Evolutionary conservation across 2,113 vertebrate species (phyloP).

Genomic region (Asarcornis scutulata): DNA sequence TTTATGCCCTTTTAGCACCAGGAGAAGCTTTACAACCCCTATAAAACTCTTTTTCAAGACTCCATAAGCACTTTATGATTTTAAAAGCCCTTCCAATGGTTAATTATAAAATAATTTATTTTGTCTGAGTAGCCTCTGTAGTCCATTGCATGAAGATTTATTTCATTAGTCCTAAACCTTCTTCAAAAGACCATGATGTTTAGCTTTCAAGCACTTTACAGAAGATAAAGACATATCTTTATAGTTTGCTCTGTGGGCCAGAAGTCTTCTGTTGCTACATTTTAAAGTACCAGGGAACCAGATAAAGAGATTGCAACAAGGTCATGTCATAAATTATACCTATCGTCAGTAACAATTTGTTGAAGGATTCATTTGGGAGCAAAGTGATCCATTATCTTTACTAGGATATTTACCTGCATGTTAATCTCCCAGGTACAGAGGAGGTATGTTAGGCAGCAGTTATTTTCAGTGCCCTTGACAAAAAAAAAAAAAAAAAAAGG

Average conservation of each 20-base stretch:
- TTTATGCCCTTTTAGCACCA: background rate
- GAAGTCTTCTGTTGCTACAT: background rate
- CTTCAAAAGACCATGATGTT: background rate
- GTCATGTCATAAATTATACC: background rate
- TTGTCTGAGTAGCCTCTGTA: background rate
- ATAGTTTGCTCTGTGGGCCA: background rate
- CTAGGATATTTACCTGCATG: background rate
- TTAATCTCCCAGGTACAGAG: background rate
- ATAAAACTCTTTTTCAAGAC: background rate
- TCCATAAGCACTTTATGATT: background rate
- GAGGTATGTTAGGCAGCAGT: background rate
- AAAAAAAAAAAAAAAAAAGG: constrained; percentile 7
- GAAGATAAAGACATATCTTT: background rate
- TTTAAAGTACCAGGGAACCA: background rate
- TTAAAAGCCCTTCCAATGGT: background rate
- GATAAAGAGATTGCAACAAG: background rate
- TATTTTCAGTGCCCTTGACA: background rate
- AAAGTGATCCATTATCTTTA: background rate
- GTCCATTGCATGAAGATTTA: background rate
- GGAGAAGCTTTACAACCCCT: background rate
- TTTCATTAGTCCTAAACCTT: background rate
- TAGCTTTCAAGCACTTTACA: background rate
- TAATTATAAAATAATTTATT: constrained; percentile 7
- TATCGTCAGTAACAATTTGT: background rate
- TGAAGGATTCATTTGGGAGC: background rate